phyloP scores from a whole-genome alignment of 1,140 invertebrate genomes.

The Drosophila ambigua region DNA sequence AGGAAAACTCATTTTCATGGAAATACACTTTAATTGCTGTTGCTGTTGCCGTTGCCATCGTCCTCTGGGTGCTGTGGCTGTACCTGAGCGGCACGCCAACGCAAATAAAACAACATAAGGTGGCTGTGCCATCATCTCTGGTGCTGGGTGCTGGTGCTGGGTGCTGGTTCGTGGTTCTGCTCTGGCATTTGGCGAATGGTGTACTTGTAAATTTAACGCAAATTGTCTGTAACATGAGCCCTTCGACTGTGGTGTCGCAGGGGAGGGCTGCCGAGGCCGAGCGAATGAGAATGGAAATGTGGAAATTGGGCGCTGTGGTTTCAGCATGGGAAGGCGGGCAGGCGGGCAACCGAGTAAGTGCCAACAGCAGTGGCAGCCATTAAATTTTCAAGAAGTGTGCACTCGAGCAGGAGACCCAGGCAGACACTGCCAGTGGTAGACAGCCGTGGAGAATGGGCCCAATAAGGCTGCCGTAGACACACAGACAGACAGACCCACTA shows the following conservation, averaged over 20 bases:
- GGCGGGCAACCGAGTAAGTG: slow-evolving; percentile 39
- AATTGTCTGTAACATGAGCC: slow-evolving; percentile 80
- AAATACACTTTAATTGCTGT: slow-evolving; percentile 79
- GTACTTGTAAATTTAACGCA: slow-evolving; percentile 79
- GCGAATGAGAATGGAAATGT: not conserved
- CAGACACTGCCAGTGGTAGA: slow-evolving; percentile 33
- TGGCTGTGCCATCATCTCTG: slow-evolving; percentile 13
- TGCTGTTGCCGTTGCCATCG: slow-evolving; percentile 29
- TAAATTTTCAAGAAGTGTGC: slow-evolving; percentile 74
- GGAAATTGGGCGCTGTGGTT: slow-evolving; percentile 29
- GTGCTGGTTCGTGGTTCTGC: not conserved
- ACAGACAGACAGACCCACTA: slow-evolving; percentile 29
- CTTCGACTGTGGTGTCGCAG: slow-evolving; percentile 50
- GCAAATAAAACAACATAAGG: slow-evolving; percentile 53
- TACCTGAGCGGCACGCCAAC: slow-evolving; percentile 37
- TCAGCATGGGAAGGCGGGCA: no score
- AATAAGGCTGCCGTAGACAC: slow-evolving; percentile 1
- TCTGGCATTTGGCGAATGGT: slow-evolving; percentile 61
- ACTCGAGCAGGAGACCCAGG: slow-evolving; percentile 46
- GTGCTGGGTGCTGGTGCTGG: not conserved
- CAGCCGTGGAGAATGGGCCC: not conserved
- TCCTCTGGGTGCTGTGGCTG: slow-evolving; percentile 26
- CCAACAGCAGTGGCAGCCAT: slow-evolving; percentile 70
- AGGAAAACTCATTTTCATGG: slow-evolving; percentile 80
- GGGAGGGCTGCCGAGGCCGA: not conserved